Evolutionary conservation across 2,888 invertebrate genomes (phyloP).

Genomic region (Sinodicranocentrus sp.): DNA sequence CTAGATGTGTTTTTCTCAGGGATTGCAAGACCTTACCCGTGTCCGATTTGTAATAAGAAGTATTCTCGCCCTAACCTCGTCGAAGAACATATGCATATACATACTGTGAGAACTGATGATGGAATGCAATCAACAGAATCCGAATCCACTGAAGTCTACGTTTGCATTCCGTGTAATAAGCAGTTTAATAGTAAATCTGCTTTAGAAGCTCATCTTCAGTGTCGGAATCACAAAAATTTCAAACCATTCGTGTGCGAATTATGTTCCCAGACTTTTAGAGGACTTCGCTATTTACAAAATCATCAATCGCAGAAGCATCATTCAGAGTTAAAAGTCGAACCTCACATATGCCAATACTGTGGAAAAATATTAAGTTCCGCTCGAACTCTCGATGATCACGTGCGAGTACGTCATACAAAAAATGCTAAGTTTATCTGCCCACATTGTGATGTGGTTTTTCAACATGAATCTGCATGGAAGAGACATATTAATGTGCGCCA

Average conservation of each 20-base stretch:
- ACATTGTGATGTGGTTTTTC: slow-evolving; percentile 35
- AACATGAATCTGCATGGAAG: slow-evolving; percentile 2
- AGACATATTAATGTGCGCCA: slow-evolving; percentile 29
- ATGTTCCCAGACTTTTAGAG: slow-evolving; percentile 37
- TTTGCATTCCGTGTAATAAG: slow-evolving; percentile 37
- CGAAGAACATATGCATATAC: slow-evolving; percentile 30
- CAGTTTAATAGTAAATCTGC: slow-evolving; percentile 2
- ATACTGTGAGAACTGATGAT: slow-evolving; percentile 43
- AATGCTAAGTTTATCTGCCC: slow-evolving; percentile 31
- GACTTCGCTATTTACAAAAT: slow-evolving; percentile 36
- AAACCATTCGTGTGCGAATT: slow-evolving; percentile 36
- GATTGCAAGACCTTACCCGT: slow-evolving; percentile 46
- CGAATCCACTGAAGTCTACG: neutral
- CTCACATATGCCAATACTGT: slow-evolving; percentile 43
- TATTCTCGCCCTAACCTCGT: slow-evolving; percentile 26
- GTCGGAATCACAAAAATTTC: slow-evolving; percentile 1
- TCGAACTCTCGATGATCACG: slow-evolving; percentile 29
- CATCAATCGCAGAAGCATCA: slow-evolving; percentile 47
- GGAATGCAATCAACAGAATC: neutral
- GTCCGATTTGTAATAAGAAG: slow-evolving; percentile 32
- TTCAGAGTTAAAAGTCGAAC: slow-evolving; percentile 38
- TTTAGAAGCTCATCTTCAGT: slow-evolving; percentile 8
- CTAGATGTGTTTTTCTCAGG: no score
- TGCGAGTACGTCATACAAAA: slow-evolving; percentile 31
- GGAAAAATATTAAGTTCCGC: slow-evolving; percentile 30